phyloP scores from a whole-genome alignment of 2,797 vertebrate genomes.

The Hydrocynus forskahlii region DNA sequence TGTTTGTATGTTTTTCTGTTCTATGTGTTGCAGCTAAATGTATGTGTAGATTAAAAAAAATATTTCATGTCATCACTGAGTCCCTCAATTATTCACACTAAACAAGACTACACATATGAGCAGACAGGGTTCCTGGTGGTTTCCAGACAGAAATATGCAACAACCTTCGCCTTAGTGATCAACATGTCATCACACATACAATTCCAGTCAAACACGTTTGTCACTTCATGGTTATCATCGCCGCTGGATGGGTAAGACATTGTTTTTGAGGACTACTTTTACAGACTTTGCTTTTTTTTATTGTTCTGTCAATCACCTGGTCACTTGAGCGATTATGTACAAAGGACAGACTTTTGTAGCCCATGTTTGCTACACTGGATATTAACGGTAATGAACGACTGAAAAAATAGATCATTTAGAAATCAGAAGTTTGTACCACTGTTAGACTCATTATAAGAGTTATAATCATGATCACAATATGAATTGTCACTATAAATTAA shows the following conservation, averaged over 20 bases:
- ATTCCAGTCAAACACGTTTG: conserved; percentile 58
- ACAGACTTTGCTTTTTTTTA: conserved; percentile 30
- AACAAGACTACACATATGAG: conserved; percentile 49
- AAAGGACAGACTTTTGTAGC: conserved; percentile 8
- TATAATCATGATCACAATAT: background rate
- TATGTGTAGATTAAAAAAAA: too few species aligned
- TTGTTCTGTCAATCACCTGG: conserved; percentile 46
- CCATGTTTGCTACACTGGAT: background rate
- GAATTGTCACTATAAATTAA: background rate
- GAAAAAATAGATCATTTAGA: background rate
- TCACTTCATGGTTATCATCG: conserved; percentile 36
- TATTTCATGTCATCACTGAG: background rate
- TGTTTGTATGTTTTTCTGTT: background rate
- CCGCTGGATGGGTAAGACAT: conserved; percentile 33
- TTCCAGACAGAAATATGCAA: conserved; percentile 46
- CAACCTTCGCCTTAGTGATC: conserved; percentile 45
- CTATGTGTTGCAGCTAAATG: background rate
- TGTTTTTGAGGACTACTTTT: conserved; percentile 38
- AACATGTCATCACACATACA: conserved; percentile 47
- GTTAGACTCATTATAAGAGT: background rate
- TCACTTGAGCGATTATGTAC: conserved; percentile 8
- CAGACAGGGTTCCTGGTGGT: conserved; percentile 66
- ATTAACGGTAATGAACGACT: background rate
- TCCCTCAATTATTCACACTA: background rate
- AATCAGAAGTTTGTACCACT: background rate